Evolutionary conservation across 2,888 invertebrate genomes (phyloP).

Genomic region (Eupithecia vulgata): DNA sequence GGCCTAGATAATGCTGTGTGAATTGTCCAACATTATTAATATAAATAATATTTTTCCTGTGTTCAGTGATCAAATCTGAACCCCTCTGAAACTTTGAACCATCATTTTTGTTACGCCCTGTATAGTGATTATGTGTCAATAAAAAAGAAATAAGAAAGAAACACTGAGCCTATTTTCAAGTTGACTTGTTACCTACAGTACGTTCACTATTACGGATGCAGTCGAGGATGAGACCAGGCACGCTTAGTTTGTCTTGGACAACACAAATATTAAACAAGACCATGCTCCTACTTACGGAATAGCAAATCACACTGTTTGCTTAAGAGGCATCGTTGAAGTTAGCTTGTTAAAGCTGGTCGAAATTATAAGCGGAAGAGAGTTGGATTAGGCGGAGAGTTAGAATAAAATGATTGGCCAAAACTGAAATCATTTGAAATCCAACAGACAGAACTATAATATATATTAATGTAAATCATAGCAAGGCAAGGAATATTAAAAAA

Average conservation of each 20-base stretch:
- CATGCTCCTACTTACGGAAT: constrained; percentile 76
- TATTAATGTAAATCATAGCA: too few species aligned
- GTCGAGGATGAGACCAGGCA: constrained; percentile 56
- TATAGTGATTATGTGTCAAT: too few species aligned
- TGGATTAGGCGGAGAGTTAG: constrained; percentile 11
- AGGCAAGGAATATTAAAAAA: too few species aligned
- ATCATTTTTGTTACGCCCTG: too few species aligned
- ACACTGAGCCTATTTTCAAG: constrained; percentile 15
- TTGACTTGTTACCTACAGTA: constrained; percentile 17
- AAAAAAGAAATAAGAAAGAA: not conserved
- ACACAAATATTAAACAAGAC: constrained; percentile 78
- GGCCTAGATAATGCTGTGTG: too few species aligned
- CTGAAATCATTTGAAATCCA: not conserved
- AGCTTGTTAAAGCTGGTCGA: constrained; percentile 1
- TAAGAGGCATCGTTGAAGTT: constrained; percentile 69
- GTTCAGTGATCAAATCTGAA: too few species aligned
- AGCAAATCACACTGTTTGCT: constrained; percentile 78
- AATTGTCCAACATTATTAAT: too few species aligned
- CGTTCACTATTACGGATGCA: constrained; percentile 50
- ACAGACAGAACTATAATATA: too few species aligned
- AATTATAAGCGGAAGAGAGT: constrained; percentile 5
- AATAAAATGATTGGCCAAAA: not conserved
- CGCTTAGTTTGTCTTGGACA: constrained; percentile 56
- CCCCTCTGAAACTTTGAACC: too few species aligned
- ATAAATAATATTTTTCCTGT: too few species aligned